Percentiles rank a stretch among this genome's conserved stretches.
Conservation (phyloP, 2,797 vertebrate species). For the Rhinatrema bivittatum region DNA sequence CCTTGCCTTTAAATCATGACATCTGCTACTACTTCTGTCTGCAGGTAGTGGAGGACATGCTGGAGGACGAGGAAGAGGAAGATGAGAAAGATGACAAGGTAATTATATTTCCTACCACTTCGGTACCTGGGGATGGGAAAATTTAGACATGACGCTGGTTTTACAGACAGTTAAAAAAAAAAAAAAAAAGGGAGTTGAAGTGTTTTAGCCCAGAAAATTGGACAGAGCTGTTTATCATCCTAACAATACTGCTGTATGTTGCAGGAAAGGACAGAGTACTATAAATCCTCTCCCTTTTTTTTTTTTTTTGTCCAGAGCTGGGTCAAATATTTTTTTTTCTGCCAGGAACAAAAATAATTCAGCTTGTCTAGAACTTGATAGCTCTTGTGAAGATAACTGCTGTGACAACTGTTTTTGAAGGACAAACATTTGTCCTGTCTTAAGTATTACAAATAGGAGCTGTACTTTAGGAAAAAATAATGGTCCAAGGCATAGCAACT, state of each 20-base stretch:
- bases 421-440: constrained; percentile 54
- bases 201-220: constrained; percentile 68
- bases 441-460: constrained; percentile 43
- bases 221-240: constrained; percentile 70
- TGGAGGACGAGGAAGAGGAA: constrained; percentile 95
- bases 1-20: constrained; percentile 48
- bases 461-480: constrained; percentile 23
- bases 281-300: constrained; percentile 47
- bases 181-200: constrained; percentile 52
- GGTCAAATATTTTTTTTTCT: constrained; percentile 55
- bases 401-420: constrained; percentile 56
- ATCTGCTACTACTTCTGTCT: constrained; percentile 61
- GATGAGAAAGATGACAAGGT: constrained; percentile 99
- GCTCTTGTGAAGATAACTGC: constrained; percentile 50
- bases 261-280: constrained; percentile 43
- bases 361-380: constrained; percentile 57
- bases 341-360: constrained; percentile 49
- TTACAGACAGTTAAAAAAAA: constrained; percentile 55
- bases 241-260: constrained; percentile 52
- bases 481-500: constrained; percentile 24
- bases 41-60: constrained; percentile 94
- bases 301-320: constrained; percentile 43
- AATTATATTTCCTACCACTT: constrained; percentile 77
- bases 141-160: constrained; percentile 63
- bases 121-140: constrained; percentile 59